phyloP scores from a whole-genome alignment of 2,888 invertebrate species.

The Cordilura impudica region DNA sequence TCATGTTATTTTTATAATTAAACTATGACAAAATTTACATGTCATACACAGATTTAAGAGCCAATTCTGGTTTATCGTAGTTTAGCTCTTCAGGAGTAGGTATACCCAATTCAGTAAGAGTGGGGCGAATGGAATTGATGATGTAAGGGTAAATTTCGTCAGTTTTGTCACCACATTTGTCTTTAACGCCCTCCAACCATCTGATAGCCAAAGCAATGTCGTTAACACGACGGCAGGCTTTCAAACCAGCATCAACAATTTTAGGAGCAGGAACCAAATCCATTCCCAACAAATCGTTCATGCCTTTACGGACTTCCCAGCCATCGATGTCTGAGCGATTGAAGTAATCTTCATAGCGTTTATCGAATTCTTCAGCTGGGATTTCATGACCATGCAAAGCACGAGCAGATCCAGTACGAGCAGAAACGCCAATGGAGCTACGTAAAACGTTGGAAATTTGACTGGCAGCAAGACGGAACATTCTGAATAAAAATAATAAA shows the following conservation, averaged over 20 bases:
- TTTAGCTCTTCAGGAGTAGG: slow-evolving; percentile 96
- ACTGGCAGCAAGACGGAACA: slow-evolving; percentile 79
- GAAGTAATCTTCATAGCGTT: slow-evolving; percentile 90
- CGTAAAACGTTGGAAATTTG: slow-evolving; percentile 77
- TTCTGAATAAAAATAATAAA: slow-evolving; percentile 70
- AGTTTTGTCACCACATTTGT: slow-evolving; percentile 88
- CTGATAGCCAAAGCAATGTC: slow-evolving; percentile 95
- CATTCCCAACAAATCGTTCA: slow-evolving; percentile 92
- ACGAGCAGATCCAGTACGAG: slow-evolving; percentile 73
- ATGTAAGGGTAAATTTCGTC: slow-evolving; percentile 92
- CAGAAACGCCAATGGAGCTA: slow-evolving; percentile 70
- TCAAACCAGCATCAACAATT: slow-evolving; percentile 90
- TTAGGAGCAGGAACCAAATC: slow-evolving; percentile 95
- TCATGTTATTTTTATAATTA: slow-evolving; percentile 25
- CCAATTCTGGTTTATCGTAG: slow-evolving; percentile 96
- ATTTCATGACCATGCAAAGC: slow-evolving; percentile 81
- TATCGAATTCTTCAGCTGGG: slow-evolving; percentile 91
- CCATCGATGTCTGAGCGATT: slow-evolving; percentile 92
- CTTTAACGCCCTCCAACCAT: slow-evolving; percentile 94
- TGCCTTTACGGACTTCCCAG: slow-evolving; percentile 95
- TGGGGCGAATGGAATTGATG: slow-evolving; percentile 93
- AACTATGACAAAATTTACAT: slow-evolving; percentile 66
- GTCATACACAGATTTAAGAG: slow-evolving; percentile 86
- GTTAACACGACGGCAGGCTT: slow-evolving; percentile 95
- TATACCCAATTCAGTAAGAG: slow-evolving; percentile 94